Percentiles rank a stretch among this genome's conserved stretches.
phyloP scores from a whole-genome alignment of 2,113 vertebrate genomes.

The Carassius gibelio region DNA sequence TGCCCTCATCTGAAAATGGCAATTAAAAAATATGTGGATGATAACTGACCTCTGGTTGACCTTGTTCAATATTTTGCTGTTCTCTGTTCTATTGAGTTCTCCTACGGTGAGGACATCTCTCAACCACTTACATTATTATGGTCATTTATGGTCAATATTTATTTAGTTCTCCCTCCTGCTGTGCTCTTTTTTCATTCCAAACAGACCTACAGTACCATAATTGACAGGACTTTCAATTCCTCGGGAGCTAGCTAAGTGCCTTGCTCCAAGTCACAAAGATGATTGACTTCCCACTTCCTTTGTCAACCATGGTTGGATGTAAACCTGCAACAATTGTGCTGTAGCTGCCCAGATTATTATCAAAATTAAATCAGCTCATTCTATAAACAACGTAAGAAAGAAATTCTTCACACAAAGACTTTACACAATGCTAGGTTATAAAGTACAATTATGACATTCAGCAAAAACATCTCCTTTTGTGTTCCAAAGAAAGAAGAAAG shows the following conservation, averaged over 20 bases:
- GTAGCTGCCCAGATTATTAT: neutral
- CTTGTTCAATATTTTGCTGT: neutral
- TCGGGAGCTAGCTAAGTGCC: neutral
- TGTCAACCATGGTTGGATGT: neutral
- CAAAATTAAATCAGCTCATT: neutral
- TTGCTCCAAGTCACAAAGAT: neutral
- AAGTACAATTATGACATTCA: neutral
- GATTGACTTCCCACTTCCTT: constrained; percentile 11
- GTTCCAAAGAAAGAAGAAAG: neutral
- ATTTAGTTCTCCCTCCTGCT: neutral
- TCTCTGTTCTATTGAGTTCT: neutral
- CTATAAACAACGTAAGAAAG: neutral
- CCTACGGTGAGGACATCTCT: neutral
- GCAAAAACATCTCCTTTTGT: no score
- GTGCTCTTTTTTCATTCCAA: neutral
- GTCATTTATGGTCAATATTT: constrained; percentile 3
- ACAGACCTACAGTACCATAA: constrained; percentile 10
- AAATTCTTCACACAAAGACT: neutral
- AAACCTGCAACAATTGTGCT: neutral
- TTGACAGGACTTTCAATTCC: constrained; percentile 9
- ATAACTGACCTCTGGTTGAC: constrained; percentile 21
- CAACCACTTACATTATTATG: constrained; percentile 12
- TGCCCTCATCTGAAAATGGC: constrained; percentile 9
- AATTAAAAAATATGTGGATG: constrained; percentile 14
- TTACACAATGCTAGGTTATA: neutral